phyloP scores from a whole-genome alignment of 2,888 invertebrate genomes.

The Gymnoscelis rufifasciata region DNA sequence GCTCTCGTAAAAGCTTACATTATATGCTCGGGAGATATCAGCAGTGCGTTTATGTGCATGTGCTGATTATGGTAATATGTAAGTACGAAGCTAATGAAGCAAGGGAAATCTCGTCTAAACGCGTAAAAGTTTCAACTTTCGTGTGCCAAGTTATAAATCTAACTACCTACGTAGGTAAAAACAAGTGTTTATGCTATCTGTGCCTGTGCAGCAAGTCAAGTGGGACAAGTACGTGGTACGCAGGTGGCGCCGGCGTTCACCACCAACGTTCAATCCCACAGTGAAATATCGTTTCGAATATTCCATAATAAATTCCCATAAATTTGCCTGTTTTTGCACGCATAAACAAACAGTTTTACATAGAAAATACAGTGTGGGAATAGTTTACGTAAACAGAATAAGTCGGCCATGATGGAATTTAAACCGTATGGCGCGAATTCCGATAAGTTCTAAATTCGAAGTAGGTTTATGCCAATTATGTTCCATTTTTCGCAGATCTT shows the following conservation, averaged over 20 bases:
- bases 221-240: slow-evolving; percentile 55
- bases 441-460: slow-evolving; percentile 11
- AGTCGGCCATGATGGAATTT: slow-evolving; percentile 20
- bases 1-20: too few species aligned
- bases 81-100: too few species aligned
- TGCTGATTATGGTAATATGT: too few species aligned
- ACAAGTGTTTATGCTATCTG: slow-evolving; percentile 52
- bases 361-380: slow-evolving; percentile 1
- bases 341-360: slow-evolving; percentile 13
- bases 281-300: slow-evolving; percentile 16
- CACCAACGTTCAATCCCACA: slow-evolving; percentile 56
- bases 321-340: slow-evolving; percentile 18
- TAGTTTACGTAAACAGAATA: slow-evolving; percentile 18
- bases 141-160: slow-evolving; percentile 37
- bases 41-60: too few species aligned
- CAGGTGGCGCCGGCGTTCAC: slow-evolving; percentile 62
- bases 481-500: slow-evolving; percentile 19
- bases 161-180: too few species aligned
- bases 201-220: slow-evolving; percentile 32
- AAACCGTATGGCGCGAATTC: slow-evolving; percentile 18
- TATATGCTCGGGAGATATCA: too few species aligned
- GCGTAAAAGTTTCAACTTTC: slow-evolving; percentile 40
- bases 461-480: slow-evolving; percentile 10
- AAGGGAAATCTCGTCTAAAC: slow-evolving; percentile 36
- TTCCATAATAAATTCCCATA: slow-evolving; percentile 15